Base-by-base conservation (phyloP, 2,888 invertebrate species). In the Mesorhabditis spiculigera region DNA sequence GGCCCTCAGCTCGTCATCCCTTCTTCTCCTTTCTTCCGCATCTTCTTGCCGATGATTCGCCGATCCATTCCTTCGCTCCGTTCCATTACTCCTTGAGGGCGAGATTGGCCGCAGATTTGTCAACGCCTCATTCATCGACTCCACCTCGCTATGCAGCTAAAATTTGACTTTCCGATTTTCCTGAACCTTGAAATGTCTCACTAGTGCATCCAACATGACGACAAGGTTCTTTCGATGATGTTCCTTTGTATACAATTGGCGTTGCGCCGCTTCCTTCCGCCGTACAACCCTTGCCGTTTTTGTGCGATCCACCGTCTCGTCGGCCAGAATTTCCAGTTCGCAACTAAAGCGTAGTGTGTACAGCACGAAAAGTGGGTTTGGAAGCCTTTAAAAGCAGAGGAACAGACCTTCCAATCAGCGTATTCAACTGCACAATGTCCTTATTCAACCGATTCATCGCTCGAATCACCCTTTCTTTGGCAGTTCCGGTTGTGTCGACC, bases 211-310 rank as follows among this genome's bases (percentile, higher is more conserved):
- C 8, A 50, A n/a, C 58, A 50, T 50, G 58, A 50, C 58, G n/a
- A 50, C 58, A n/a, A 50, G 58, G n/a, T 50, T 50, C 58, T 50
- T 50, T 0, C 58, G 58, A 50, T 50, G 58, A 50, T 50, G 58
- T 50, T 50, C 58, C 58, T 50, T 50, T n/a, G 58, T 13, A 10
- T 13, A 50, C 8, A 50, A n/a, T 50, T 50, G 58, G 2, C 58
- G 58, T 50, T 50, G 58, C n/a, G 58, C 58, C 58, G 58, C 58
- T n/a, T 50, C 58, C n/a, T 50, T 50, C n/a, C 58, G 58, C 8
- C 58, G 58, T n/a, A 50, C 58, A 10, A 50, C 8, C 8, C 58
- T 10, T 10, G 58, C 58, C n/a, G 58, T 50, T n/a, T 50, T 50
- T 50, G 58, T 13, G 58, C 8, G n/a, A 50, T 50, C 58, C 10